A percentile compares a stretch with the other conserved stretches of the same genome.
These are phyloP conservation scores for Struthidea cinerea DNA, from an alignment of 2,113 vertebrate species.

Conservation along the genomic window DNA sequence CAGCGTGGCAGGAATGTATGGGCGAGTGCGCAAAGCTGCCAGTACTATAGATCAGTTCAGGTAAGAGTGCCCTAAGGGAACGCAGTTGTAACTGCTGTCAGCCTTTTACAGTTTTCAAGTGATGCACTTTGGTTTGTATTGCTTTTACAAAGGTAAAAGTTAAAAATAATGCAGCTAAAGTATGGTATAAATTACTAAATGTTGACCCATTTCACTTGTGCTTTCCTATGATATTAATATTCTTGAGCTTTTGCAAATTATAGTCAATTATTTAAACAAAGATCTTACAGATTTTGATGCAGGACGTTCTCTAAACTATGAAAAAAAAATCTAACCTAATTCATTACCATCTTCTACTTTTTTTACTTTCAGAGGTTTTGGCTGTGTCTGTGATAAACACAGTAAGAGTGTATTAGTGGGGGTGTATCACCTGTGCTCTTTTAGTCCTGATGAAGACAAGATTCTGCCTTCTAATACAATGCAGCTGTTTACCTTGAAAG, in stretches of 20 bases:
- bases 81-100: accelerated
- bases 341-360: background rate
- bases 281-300: background rate
- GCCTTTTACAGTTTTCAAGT: background rate
- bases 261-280: background rate
- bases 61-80: conserved; percentile 54
- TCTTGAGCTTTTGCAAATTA: background rate
- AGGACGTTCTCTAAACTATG: background rate
- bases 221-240: background rate
- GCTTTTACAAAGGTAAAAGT: background rate
- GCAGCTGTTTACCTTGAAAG: background rate
- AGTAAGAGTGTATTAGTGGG: background rate
- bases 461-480: background rate
- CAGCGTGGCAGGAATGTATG: conserved; percentile 82
- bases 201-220: background rate
- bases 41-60: conserved; percentile 94
- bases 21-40: conserved; percentile 91
- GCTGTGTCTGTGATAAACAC: background rate
- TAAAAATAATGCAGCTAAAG: background rate
- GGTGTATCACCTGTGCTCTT: background rate
- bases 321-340: background rate
- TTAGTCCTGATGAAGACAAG: background rate
- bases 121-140: background rate
- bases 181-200: background rate
- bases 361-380: background rate